Evolutionary conservation across 2,797 vertebrate genomes (phyloP).

Genomic region (Hemitrygon akajei): DNA sequence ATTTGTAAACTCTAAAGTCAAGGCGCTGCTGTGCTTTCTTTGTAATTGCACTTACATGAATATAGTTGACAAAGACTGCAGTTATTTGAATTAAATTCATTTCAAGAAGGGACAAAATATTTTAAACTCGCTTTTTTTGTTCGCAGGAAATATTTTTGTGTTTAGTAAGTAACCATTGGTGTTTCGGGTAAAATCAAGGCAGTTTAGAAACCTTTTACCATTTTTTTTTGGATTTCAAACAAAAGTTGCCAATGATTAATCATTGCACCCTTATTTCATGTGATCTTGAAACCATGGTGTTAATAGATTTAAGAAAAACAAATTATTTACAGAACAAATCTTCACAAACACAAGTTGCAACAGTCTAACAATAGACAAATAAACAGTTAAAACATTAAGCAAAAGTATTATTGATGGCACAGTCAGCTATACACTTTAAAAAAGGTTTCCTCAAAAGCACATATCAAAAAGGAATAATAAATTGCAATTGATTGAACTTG

Average conservation of each 20-base stretch:
- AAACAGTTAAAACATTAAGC: neutral
- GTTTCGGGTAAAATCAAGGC: neutral
- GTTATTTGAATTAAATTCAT: neutral
- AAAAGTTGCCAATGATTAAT: neutral
- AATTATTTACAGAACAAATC: neutral
- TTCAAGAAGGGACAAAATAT: neutral
- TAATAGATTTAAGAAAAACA: neutral
- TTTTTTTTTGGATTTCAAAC: neutral
- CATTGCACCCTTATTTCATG: neutral
- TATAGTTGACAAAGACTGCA: neutral
- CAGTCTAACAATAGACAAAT: neutral
- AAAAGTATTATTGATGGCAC: neutral
- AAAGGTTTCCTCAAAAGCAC: neutral
- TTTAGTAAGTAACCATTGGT: neutral
- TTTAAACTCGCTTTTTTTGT: neutral
- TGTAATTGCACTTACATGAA: neutral
- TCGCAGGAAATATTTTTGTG: neutral
- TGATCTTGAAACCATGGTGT: neutral
- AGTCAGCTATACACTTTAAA: neutral
- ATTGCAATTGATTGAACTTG: neutral
- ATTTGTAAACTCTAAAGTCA: too few species aligned
- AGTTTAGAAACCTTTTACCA: neutral
- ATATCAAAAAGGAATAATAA: neutral
- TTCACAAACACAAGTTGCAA: neutral
- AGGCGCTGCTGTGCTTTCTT: too few species aligned